A percentile compares a stretch with the other conserved stretches of the same genome.
These are phyloP conservation scores for Candidula unifasciata DNA, from an alignment of 2,888 invertebrate species.

Conservation along the genomic window DNA sequence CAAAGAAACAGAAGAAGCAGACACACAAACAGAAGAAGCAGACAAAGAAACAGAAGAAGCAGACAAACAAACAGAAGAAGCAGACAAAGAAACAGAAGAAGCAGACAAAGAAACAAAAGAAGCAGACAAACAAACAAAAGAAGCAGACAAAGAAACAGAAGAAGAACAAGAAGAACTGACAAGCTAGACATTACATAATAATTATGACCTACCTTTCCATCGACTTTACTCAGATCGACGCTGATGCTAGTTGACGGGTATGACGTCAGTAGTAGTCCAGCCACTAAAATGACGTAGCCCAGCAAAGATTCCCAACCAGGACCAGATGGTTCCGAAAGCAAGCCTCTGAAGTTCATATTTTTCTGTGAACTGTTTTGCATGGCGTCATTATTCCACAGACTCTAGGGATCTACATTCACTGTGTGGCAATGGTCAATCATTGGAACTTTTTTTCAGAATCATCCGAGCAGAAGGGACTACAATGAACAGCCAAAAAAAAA, in stretches of 20 bases:
- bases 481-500: no score
- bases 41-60: no score
- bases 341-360: not conserved
- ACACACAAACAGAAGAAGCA: no score
- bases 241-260: not conserved
- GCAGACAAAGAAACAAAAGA: no score
- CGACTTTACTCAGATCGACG: constrained; percentile 8
- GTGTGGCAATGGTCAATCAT: not conserved
- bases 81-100: no score
- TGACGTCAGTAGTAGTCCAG: constrained; percentile 11
- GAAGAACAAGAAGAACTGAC: no score
- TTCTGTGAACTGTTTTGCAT: not conserved
- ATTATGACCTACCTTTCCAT: constrained; percentile 24
- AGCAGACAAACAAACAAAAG: no score
- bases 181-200: no score
- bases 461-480: not conserved
- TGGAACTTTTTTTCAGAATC: no score
- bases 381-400: constrained; percentile 11
- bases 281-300: not conserved
- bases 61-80: no score
- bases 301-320: constrained; percentile 1
- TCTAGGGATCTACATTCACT: not conserved
- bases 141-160: no score
- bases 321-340: not conserved
- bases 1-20: no score